phyloP scores from a whole-genome alignment of 2,888 invertebrate genomes.

The Pollenia griseotomentosa region DNA sequence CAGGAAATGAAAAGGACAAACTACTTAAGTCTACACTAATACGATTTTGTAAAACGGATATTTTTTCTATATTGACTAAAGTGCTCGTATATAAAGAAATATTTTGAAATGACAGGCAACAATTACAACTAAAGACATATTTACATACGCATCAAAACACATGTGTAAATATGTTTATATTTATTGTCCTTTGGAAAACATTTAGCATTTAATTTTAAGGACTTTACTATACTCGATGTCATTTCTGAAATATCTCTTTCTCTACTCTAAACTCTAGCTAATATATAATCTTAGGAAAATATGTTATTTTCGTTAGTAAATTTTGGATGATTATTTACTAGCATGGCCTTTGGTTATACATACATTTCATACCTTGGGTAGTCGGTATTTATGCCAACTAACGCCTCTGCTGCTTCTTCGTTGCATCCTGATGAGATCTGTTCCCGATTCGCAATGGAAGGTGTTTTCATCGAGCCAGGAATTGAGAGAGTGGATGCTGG shows the following conservation, averaged over 20 bases:
- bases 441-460: constrained; percentile 86
- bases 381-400: constrained; percentile 95
- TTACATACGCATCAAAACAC: not conserved
- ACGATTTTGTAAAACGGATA: constrained; percentile 65
- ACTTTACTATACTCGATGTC: not conserved
- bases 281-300: not conserved
- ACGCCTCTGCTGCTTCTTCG: constrained; percentile 95
- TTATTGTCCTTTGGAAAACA: not conserved
- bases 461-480: constrained; percentile 95
- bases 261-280: constrained; percentile 11
- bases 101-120: constrained; percentile 3
- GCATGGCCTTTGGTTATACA: constrained; percentile 76
- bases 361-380: constrained; percentile 88
- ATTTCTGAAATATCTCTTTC: constrained; percentile 22
- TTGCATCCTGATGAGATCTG: constrained; percentile 86
- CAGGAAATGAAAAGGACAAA: constrained; percentile 28
- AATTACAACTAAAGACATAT: constrained; percentile 4
- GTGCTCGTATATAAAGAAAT: constrained; percentile 1
- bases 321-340: constrained; percentile 38
- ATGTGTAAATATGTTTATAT: not conserved
- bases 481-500: constrained; percentile 98
- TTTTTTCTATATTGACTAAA: constrained; percentile 42
- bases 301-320: constrained; percentile 12
- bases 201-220: constrained; percentile 1
- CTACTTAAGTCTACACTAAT: constrained; percentile 59